A percentile compares a stretch with the other conserved stretches of the same genome.
These are phyloP conservation scores for Eubucco bourcierii DNA, from an alignment of 2,113 vertebrate species.

Conservation along the genomic window DNA sequence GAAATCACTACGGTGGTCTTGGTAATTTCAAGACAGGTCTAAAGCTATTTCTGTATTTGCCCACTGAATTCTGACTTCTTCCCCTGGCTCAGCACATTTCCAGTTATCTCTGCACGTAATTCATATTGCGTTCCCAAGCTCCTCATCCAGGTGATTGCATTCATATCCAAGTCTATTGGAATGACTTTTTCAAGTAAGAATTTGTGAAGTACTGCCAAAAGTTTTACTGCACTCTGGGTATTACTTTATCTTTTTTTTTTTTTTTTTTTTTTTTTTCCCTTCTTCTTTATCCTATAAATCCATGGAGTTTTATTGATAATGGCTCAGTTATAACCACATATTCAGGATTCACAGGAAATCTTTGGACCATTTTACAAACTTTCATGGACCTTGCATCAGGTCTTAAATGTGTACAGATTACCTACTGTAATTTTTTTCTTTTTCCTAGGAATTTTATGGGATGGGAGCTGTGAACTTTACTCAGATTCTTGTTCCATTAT, in stretches of 20 bases:
- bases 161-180: not conserved
- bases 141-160: not conserved
- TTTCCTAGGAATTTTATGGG: not conserved
- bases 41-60: not conserved
- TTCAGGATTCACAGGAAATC: not conserved
- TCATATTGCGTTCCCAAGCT: not conserved
- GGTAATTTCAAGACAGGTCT: not conserved
- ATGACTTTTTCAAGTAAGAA: not conserved
- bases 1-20: not conserved
- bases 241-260: not conserved
- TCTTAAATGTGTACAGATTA: no score
- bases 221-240: not conserved
- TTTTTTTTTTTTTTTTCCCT: no score
- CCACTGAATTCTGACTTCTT: not conserved
- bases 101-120: not conserved
- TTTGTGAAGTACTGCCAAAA: slow-evolving; percentile 18
- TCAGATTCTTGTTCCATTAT: not conserved
- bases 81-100: not conserved
- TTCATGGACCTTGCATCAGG: not conserved
- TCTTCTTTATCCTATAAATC: not conserved
- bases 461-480: not conserved
- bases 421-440: not conserved
- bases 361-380: not conserved
- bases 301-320: not conserved
- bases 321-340: not conserved